These are phyloP conservation scores for Petaurus breviceps DNA, from an alignment of 2,113 vertebrate genomes.

Conservation along the genomic window DNA sequence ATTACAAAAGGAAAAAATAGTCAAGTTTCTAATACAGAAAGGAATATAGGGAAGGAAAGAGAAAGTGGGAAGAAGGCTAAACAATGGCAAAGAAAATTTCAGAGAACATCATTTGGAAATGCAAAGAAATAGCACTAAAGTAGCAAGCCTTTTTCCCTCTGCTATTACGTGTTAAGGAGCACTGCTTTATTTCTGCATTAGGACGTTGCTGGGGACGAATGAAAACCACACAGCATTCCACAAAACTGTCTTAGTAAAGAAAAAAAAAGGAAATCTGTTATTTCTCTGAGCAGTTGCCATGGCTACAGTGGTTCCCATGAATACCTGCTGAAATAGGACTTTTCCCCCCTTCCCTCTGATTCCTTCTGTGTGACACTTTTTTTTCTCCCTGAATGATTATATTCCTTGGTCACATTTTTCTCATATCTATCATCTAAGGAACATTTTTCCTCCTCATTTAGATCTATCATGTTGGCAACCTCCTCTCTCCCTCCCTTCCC, in stretches of 20 bases:
- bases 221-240: conserved; percentile 56
- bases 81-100: conserved; percentile 18
- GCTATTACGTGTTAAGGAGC: background rate
- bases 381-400: conserved; percentile 39
- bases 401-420: conserved; percentile 55
- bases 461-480: conserved; percentile 14
- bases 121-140: conserved; percentile 1
- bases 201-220: conserved; percentile 32
- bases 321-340: conserved; percentile 76
- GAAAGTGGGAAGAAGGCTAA: background rate
- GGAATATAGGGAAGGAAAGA: background rate
- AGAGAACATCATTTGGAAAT: conserved; percentile 11
- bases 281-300: conserved; percentile 79
- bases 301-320: conserved; percentile 77
- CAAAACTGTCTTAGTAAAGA: conserved; percentile 59
- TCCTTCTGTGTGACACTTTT: conserved; percentile 52
- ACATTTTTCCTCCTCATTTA: conserved; percentile 52
- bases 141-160: background rate
- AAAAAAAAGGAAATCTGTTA: conserved; percentile 76
- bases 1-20: conserved; percentile 25
- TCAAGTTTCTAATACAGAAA: conserved; percentile 46
- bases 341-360: conserved; percentile 63
- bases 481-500: background rate
- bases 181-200: conserved; percentile 21
- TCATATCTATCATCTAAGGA: conserved; percentile 38